Conservation (phyloP, 2,888 invertebrate genomes). For the Salticus scenicus region DNA sequence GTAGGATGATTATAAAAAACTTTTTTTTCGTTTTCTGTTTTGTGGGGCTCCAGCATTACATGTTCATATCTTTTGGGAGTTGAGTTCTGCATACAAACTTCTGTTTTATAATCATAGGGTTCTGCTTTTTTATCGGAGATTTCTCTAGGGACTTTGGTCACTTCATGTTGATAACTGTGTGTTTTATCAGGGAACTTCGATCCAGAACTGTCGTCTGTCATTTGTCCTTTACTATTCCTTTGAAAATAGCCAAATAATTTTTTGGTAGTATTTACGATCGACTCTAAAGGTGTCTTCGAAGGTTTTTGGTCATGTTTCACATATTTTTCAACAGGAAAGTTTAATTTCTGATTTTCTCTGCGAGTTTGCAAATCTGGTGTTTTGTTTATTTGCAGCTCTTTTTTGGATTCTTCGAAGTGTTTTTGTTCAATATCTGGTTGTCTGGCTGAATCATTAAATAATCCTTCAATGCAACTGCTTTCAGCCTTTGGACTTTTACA, state of each 20-base stretch:
- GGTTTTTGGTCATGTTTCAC: conserved; percentile 12
- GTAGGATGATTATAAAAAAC: background rate
- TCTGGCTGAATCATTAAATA: conserved; percentile 43
- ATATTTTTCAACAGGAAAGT: background rate
- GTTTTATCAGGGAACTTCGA: background rate
- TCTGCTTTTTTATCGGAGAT: background rate
- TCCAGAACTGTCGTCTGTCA: background rate
- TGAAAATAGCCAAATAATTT: conserved; percentile 48
- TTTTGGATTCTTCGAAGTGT: conserved; percentile 30
- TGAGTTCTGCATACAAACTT: background rate
- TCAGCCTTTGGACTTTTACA: background rate
- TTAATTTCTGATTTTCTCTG: background rate
- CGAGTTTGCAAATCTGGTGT: background rate
- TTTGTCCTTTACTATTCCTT: conserved; percentile 9
- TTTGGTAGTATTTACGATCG: conserved; percentile 34
- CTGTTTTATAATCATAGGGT: background rate
- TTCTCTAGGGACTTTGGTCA: background rate
- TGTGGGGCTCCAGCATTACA: background rate
- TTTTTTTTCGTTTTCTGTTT: background rate
- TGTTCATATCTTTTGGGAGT: conserved; percentile 10
- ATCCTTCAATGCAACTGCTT: conserved; percentile 42
- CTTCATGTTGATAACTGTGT: background rate
- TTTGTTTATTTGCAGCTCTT: background rate
- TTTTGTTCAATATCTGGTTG: conserved; percentile 55
- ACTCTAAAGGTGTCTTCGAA: conserved; percentile 9